Base-by-base conservation (phyloP, 2,888 invertebrate species). In the Achlya flavicornis region DNA sequence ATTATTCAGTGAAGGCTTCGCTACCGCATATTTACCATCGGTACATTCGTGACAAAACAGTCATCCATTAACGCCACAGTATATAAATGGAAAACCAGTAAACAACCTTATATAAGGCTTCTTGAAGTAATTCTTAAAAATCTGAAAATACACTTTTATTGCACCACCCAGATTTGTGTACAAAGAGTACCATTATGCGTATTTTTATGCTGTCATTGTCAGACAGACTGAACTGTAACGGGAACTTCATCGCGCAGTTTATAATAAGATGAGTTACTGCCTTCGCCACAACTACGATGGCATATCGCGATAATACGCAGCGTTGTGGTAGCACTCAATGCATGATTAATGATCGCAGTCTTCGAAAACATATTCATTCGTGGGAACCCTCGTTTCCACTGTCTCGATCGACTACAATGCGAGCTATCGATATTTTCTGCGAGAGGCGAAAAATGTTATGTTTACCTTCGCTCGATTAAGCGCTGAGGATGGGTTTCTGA, bases 391-490 rank as follows among this genome's bases (percentile, higher is more conserved):
- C 74, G 73, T 76, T 81, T 83, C 79, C 81, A 74, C 74, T 77
- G 73, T 80, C 78, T 78, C 78, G 81, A 77, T 78, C 74, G 73
- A 76, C 78, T 82, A 90, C 89, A 90, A 88, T 87, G 76, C 77
- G 46, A 14, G 80, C 81, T 82, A 85, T 87, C 88, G 87, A 90
- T 87, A 89, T 88, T 88, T 89, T 86, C 83, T 87, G 84, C 86
- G 85, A 81, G 80, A 84, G 73, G 86, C 88, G 90, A 90, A 91
- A 93, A 92, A 91, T 89, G 85, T 85, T 78, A 84, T 92, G 91
- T 92, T 93, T 92, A 92, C 89, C 83, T 84, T 78, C 90, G 89
- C 91, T 91, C 93, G 93, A 93, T 93, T 93, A 92, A 85, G 79
- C 89, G 78, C 84, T 72, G 81, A 84, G 83, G 86, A 90, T 89